phyloP scores from a whole-genome alignment of 2,888 invertebrate species.

The Caenorhabditis japonica region DNA sequence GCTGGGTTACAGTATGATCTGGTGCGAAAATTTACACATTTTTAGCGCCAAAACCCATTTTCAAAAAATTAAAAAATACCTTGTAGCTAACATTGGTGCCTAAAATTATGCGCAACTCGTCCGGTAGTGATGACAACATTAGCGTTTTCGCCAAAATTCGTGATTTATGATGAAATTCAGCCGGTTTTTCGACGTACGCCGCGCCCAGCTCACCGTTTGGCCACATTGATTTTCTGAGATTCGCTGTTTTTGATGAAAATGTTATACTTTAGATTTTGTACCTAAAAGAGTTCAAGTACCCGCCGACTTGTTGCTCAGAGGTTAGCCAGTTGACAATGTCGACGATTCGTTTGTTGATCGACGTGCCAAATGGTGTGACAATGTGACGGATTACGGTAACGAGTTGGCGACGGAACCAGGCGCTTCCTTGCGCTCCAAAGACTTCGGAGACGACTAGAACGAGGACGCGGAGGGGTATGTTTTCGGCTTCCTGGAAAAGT shows the following conservation, averaged over 20 bases:
- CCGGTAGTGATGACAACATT: constrained; percentile 87
- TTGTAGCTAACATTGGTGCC: constrained; percentile 81
- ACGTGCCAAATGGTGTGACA: constrained; percentile 87
- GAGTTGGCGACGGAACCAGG: constrained; percentile 86
- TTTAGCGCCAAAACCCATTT: background rate
- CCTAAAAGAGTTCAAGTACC: constrained; percentile 89
- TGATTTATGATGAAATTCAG: constrained; percentile 70
- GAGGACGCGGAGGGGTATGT: constrained; percentile 87
- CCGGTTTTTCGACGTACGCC: constrained; percentile 80
- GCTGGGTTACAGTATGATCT: too few species aligned
- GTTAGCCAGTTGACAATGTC: constrained; percentile 90
- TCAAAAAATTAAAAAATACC: constrained; percentile 40
- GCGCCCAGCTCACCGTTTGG: constrained; percentile 81
- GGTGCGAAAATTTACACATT: too few species aligned
- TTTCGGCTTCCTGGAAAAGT: constrained; percentile 79
- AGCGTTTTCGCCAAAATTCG: constrained; percentile 89
- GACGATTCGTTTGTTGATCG: constrained; percentile 88
- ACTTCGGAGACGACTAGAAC: constrained; percentile 87
- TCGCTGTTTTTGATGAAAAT: background rate
- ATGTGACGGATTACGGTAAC: constrained; percentile 85
- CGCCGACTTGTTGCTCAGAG: constrained; percentile 89
- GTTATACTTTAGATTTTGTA: constrained; percentile 76
- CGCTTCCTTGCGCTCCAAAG: constrained; percentile 87
- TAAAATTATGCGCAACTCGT: constrained; percentile 90
- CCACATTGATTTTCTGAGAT: constrained; percentile 81